Conservation (phyloP, 2,888 invertebrate species). For the Pogonocherus hispidulus region DNA sequence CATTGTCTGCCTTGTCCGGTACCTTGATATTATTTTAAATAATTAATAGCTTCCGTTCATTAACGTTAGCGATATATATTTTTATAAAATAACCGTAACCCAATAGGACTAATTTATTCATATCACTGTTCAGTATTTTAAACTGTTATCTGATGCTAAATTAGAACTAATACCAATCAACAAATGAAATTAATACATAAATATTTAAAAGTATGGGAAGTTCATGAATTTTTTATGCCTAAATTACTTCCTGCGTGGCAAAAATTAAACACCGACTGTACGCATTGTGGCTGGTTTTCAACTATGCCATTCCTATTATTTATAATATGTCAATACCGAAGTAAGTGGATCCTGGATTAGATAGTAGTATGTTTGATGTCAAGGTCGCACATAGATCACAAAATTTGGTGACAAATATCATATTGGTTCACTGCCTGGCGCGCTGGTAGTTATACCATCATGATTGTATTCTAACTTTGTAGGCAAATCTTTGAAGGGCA, state of each 20-base stretch:
- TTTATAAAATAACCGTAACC: constrained; percentile 17
- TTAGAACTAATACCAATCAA: constrained; percentile 4
- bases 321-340: constrained; percentile 6
- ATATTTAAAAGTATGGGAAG: background rate
- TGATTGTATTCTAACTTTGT: too few relatives aligned
- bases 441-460: too few relatives aligned
- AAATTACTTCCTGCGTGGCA: background rate
- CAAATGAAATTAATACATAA: too few relatives aligned
- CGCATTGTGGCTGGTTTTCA: too few relatives aligned
- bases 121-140: background rate
- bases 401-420: background rate
- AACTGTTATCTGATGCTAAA: constrained; percentile 18
- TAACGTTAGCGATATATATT: background rate
- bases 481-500: too few relatives aligned
- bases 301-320: too few relatives aligned
- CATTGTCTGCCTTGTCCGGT: background rate
- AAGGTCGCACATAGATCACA: too few relatives aligned
- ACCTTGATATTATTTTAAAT: constrained; percentile 21
- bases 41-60: constrained; percentile 21
- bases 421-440: too few relatives aligned
- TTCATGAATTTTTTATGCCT: constrained; percentile 13
- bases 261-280: too few relatives aligned
- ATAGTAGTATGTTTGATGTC: too few relatives aligned
- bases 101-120: constrained; percentile 13
- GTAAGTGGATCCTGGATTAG: background rate